phyloP scores from a whole-genome alignment of 2,797 vertebrate species.

The Bovichtus diacanthus region DNA sequence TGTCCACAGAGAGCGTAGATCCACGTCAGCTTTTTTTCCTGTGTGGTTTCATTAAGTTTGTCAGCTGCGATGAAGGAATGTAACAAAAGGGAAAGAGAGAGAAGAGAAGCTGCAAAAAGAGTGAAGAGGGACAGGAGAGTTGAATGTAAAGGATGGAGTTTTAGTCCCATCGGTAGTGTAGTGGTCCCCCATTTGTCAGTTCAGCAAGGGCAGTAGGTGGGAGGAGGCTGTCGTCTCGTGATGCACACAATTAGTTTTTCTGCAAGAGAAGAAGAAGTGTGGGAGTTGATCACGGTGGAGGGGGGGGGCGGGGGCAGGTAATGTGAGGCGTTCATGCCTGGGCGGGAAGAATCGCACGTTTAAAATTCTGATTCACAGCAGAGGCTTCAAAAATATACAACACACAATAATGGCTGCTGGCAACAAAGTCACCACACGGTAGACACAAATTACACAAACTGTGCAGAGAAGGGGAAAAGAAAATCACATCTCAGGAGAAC shows the following conservation, averaged over 20 bases:
- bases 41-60: conserved; percentile 46
- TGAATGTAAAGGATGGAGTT: conserved; percentile 49
- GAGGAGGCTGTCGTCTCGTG: conserved; percentile 82
- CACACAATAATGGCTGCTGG: conserved; percentile 17
- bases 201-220: conserved; percentile 87
- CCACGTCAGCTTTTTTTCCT: conserved; percentile 40
- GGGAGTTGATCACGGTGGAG: conserved; percentile 2
- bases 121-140: conserved; percentile 41
- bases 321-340: conserved; percentile 19
- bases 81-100: conserved; percentile 52
- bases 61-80: conserved; percentile 73
- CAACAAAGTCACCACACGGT: conserved; percentile 31
- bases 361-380: conserved; percentile 18
- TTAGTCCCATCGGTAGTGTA: conserved; percentile 63
- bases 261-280: conserved; percentile 62
- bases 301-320: no score
- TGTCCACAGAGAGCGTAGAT: conserved; percentile 67
- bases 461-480: conserved; percentile 17
- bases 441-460: conserved; percentile 34
- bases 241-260: conserved; percentile 89
- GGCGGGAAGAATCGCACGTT: conserved; percentile 4
- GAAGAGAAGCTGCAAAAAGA: conserved; percentile 39
- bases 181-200: conserved; percentile 74
- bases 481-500: conserved; percentile 18
- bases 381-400: conserved; percentile 6